Evolutionary conservation across 2,113 vertebrate genomes (phyloP).

Genomic region (Irena cyanogastra): DNA sequence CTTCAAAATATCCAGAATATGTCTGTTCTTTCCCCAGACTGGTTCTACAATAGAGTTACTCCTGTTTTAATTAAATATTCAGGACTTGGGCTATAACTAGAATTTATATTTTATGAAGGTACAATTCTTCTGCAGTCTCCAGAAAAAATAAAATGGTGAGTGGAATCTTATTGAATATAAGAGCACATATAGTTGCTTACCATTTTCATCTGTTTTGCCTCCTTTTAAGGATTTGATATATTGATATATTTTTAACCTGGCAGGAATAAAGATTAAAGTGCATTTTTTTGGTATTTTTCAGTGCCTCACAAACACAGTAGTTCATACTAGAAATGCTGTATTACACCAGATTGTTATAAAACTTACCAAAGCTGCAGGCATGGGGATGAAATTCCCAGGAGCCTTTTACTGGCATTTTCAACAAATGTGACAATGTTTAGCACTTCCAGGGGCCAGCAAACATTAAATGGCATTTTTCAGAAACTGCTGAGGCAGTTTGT

Average conservation of each 20-base stretch:
- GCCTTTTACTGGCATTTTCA: constrained; percentile 29
- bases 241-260: not conserved
- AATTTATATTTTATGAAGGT: not conserved
- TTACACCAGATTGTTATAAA: constrained; percentile 15
- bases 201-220: not conserved
- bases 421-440: constrained; percentile 19
- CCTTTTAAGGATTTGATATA: not conserved
- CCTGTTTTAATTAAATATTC: not conserved
- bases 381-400: constrained; percentile 16
- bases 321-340: not conserved
- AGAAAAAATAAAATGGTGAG: not conserved
- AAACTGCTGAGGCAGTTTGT: constrained; percentile 26
- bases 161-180: not conserved
- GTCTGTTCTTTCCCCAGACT: not conserved
- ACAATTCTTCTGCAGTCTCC: not conserved
- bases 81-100: not conserved
- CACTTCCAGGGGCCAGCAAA: constrained; percentile 15
- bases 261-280: not conserved
- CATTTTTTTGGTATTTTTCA: not conserved
- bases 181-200: not conserved
- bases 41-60: not conserved
- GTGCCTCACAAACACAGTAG: not conserved
- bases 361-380: constrained; percentile 29
- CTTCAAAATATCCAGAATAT: not conserved
- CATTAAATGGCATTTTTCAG: constrained; percentile 43